Base-by-base conservation (phyloP, 2,113 vertebrate species). In the Orientallactaga bullata region DNA sequence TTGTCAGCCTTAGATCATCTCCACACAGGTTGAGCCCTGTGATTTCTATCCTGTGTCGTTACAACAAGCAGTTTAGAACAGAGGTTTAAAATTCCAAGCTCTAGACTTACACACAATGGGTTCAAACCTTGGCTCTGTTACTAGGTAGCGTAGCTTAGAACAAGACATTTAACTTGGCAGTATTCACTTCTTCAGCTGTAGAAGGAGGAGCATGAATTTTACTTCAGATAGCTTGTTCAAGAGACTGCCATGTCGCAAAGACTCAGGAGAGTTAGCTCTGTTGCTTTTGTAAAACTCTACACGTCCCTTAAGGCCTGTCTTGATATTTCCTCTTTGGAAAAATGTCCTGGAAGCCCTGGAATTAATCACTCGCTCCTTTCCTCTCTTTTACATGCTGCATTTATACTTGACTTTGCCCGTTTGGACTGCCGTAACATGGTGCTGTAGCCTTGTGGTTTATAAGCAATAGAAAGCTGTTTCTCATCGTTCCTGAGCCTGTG, bases 331-430 rank as follows among this genome's bases (percentile, higher is more conserved):
- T 85, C 21, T 42, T 71, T 60, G 55, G 72, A 79, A 91, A 88
- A 80, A 71, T 42, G 79, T 85, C 35, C 58, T 8, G 26, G 60
- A 92, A 73, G 35, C 13, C 11, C 55, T 85, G 71, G 32, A 90
- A 32, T 89, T 66, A 60, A n/a, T 35, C 74, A 24, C 84, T 89
- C 71, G 79, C 28, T 88, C 8, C 35, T 65, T 85, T 77, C 85
- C 85, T 42, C n/a, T 47, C 77, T 84, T 65, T 73, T 78, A 76
- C 60, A 0, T 60, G 11, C 77, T 42, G 26, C 28, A 18, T 51
- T 47, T 69, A 66, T 35, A 12, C 60, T 82, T 63, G 11, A 24
- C 84, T 82, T 26, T 16, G 71, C 80, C 39, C 1, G 0, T 32
- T 20, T 21, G 23, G 47, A 32, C 32, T 35, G 26, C 28, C 42